Evolutionary conservation across 2,888 invertebrate genomes (phyloP).

Genomic region (Branchinecta sandiegonensis): DNA sequence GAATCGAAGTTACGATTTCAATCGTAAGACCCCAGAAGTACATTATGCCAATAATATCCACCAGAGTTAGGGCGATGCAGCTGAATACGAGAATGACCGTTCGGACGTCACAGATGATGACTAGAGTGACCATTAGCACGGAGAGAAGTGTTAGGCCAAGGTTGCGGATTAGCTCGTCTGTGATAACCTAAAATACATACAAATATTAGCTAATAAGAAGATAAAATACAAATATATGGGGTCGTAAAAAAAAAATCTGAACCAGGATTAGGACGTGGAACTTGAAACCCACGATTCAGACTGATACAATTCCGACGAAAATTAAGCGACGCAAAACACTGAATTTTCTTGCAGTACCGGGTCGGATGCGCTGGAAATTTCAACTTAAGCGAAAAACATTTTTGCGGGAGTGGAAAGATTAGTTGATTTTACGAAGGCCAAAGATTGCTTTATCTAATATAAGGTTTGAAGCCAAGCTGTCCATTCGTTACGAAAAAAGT

Average conservation of each 20-base stretch:
- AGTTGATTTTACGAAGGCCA: too few species aligned
- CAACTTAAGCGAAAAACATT: too few species aligned
- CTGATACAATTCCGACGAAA: too few species aligned
- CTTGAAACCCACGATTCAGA: too few species aligned
- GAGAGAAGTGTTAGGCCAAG: slow-evolving; percentile 36
- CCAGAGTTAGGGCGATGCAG: slow-evolving; percentile 37
- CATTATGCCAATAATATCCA: slow-evolving; percentile 39
- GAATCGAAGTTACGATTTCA: slow-evolving; percentile 39
- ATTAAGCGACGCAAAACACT: too few species aligned
- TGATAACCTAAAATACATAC: slow-evolving; percentile 31
- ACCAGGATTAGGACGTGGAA: too few species aligned
- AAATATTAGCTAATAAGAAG: slow-evolving; percentile 21
- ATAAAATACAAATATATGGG: background rate
- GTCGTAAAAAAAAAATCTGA: background rate
- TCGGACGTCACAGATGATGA: slow-evolving; percentile 36
- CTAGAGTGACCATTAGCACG: slow-evolving; percentile 36
- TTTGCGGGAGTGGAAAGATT: too few species aligned
- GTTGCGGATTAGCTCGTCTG: slow-evolving; percentile 35
- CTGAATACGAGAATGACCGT: slow-evolving; percentile 37
- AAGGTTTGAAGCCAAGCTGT: too few species aligned
- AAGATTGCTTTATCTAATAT: too few species aligned
- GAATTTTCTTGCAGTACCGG: too few species aligned
- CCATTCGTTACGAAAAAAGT: too few species aligned
- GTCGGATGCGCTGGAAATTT: too few species aligned
- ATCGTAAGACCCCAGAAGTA: slow-evolving; percentile 39